These are phyloP conservation scores for Macrosiphum euphorbiae DNA, from an alignment of 2,888 invertebrate genomes.

Conservation along the genomic window DNA sequence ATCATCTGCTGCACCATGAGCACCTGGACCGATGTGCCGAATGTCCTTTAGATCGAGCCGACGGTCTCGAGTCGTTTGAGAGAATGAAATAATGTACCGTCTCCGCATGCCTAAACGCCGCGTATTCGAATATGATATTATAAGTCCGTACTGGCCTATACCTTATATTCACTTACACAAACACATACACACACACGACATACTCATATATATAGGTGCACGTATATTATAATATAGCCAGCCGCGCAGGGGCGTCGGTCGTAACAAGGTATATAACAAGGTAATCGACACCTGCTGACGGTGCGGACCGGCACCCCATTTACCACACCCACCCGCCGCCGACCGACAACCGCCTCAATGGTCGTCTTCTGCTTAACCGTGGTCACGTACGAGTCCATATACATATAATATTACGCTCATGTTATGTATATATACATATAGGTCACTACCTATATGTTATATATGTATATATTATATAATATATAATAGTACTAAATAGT, in stretches of 20 bases:
- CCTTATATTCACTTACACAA: not conserved
- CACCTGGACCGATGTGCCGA: not conserved
- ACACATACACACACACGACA: not conserved
- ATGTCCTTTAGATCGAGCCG: not conserved
- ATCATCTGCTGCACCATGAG: not conserved
- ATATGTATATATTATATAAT: not conserved
- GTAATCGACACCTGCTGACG: slow-evolving; percentile 63
- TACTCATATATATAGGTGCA: not conserved
- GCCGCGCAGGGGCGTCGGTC: slow-evolving; percentile 46
- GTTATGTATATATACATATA: not conserved
- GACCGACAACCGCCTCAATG: not conserved
- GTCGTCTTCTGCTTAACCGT: slow-evolving; percentile 25
- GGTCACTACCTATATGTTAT: too few relatives aligned
- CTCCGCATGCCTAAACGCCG: not conserved
- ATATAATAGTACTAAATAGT: not conserved
- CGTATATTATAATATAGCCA: slow-evolving; percentile 23
- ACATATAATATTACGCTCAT: not conserved
- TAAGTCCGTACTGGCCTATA: not conserved
- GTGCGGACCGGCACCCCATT: slow-evolving; percentile 43
- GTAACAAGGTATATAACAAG: slow-evolving; percentile 55
- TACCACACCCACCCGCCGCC: slow-evolving; percentile 38
- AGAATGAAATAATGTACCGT: not conserved
- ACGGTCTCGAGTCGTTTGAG: not conserved
- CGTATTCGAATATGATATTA: not conserved
- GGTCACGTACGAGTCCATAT: slow-evolving; percentile 48